A percentile compares a stretch with the other conserved stretches of the same genome.
Evolutionary conservation across 1,140 invertebrate genomes (phyloP).

Genomic region (Idris sp.): DNA sequence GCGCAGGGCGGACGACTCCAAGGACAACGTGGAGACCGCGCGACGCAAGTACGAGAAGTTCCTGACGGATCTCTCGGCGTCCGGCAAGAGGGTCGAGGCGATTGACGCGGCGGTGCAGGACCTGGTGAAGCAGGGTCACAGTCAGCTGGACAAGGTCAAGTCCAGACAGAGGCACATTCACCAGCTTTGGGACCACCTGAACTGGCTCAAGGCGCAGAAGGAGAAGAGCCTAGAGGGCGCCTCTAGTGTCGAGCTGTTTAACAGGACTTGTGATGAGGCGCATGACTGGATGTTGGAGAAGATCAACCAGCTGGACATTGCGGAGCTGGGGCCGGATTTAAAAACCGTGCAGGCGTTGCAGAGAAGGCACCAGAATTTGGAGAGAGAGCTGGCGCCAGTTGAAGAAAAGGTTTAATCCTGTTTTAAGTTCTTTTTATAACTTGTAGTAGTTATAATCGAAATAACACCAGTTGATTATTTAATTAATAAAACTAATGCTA

Average conservation of each 20-base stretch:
- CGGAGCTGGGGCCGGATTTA: constrained; percentile 89
- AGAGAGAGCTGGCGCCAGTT: constrained; percentile 92
- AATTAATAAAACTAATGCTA: too few species aligned
- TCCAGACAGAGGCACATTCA: constrained; percentile 90
- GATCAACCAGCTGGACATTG: constrained; percentile 89
- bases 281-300: constrained; percentile 97
- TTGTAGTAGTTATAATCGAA: too few species aligned
- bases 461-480: too few species aligned
- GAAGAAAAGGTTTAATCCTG: constrained; percentile 94
- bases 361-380: constrained; percentile 91
- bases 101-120: constrained; percentile 93
- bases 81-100: constrained; percentile 91
- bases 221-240: constrained; percentile 95
- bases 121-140: constrained; percentile 90
- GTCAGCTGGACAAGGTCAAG: constrained; percentile 91
- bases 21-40: constrained; percentile 94
- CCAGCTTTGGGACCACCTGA: constrained; percentile 91
- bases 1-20: constrained; percentile 89
- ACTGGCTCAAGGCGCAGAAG: constrained; percentile 92
- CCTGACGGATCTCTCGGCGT: constrained; percentile 95
- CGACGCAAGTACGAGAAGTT: constrained; percentile 98
- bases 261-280: constrained; percentile 94
- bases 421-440: too few species aligned
- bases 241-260: constrained; percentile 95
- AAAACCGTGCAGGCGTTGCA: constrained; percentile 94